Percentiles rank a stretch among this genome's conserved stretches.
phyloP scores from a whole-genome alignment of 2,113 vertebrate species.

The Smithornis capensis region DNA sequence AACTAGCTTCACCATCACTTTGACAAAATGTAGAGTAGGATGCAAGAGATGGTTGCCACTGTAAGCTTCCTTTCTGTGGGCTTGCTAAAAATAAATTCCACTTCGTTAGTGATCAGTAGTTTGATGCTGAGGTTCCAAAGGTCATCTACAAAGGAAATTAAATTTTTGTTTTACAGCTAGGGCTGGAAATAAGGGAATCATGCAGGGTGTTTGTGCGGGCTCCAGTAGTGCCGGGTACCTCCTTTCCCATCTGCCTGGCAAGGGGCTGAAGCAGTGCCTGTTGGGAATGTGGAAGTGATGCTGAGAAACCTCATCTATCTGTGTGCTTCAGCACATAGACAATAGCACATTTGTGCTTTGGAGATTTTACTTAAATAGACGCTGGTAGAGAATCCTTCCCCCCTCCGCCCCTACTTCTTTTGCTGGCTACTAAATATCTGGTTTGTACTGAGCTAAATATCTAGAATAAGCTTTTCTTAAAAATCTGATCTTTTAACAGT shows the following conservation, averaged over 20 bases:
- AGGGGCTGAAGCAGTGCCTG: not conserved
- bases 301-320: not conserved
- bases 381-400: not conserved
- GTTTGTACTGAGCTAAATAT: not conserved
- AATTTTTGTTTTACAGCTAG: not conserved
- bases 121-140: not conserved
- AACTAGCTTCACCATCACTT: not conserved
- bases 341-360: not conserved
- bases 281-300: not conserved
- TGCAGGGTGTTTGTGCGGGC: rapidly evolving
- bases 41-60: not conserved
- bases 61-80: not conserved
- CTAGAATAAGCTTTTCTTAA: not conserved
- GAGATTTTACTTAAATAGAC: not conserved
- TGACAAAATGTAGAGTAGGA: not conserved
- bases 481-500: not conserved
- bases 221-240: not conserved
- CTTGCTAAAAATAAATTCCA: not conserved
- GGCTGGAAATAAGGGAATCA: not conserved
- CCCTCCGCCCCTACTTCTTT: rapidly evolving
- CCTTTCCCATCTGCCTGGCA: not conserved
- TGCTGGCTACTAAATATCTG: not conserved
- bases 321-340: not conserved
- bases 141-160: not conserved
- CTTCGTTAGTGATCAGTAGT: not conserved